Evolutionary conservation across 2,113 vertebrate genomes (phyloP).

Genomic region (Herpailurus yagouaroundi): DNA sequence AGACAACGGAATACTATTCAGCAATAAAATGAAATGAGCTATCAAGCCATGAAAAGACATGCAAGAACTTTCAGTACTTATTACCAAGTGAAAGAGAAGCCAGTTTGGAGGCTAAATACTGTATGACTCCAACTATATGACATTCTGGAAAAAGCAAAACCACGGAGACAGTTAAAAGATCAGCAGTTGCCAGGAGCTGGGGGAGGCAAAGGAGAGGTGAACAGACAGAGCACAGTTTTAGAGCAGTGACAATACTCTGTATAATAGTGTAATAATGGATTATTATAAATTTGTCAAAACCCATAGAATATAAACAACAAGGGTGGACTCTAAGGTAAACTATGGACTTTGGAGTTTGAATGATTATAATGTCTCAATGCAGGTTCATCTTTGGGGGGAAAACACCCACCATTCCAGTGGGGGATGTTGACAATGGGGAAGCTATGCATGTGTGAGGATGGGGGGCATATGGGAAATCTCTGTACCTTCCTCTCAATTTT

Average conservation of each 20-base stretch:
- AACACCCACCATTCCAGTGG: background rate
- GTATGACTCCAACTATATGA: background rate
- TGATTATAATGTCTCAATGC: background rate
- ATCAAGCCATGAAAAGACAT: background rate
- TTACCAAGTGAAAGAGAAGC: background rate
- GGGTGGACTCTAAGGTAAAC: background rate
- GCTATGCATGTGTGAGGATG: background rate
- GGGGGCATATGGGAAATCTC: background rate
- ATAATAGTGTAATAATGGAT: background rate
- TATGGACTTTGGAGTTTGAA: no score
- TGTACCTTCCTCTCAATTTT: no score
- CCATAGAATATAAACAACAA: background rate
- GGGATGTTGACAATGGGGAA: background rate
- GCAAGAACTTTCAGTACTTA: background rate
- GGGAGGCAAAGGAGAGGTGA: background rate
- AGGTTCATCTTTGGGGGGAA: background rate
- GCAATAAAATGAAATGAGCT: background rate
- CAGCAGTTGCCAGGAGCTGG: background rate
- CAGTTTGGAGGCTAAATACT: background rate
- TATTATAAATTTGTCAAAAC: background rate
- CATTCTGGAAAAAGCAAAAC: background rate
- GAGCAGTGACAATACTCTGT: background rate
- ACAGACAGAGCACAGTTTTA: background rate
- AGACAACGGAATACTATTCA: no score
- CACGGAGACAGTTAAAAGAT: background rate